These are phyloP conservation scores for Drosophila navojoa DNA, from an alignment of 1,140 invertebrate genomes.

Conservation along the genomic window DNA sequence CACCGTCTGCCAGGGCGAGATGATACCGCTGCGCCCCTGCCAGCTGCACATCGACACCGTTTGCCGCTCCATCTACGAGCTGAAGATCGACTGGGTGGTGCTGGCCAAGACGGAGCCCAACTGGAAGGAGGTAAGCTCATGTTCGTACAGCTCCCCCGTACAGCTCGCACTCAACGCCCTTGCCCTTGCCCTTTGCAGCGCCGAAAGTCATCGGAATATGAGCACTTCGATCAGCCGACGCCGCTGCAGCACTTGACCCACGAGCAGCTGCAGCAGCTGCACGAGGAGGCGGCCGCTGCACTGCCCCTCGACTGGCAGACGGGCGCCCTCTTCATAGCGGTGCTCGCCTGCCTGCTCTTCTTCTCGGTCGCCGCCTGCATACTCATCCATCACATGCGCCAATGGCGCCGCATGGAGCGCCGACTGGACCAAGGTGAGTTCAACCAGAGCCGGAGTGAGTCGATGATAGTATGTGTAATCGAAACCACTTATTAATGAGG, in stretches of 20 bases:
- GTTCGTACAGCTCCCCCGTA: no score
- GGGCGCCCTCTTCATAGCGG: conserved; percentile 86
- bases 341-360: conserved; percentile 87
- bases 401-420: conserved; percentile 86
- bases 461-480: no score
- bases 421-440: conserved; percentile 85
- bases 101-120: conserved; percentile 80
- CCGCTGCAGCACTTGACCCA: conserved; percentile 72
- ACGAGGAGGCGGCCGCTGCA: conserved; percentile 70
- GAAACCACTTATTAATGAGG: no score
- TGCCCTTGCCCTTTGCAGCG: conserved; percentile 43
- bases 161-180: neutral
- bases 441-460: no score
- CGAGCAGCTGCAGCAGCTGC: conserved; percentile 77
- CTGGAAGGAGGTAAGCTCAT: conserved; percentile 79
- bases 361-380: conserved; percentile 87
- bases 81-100: conserved; percentile 80
- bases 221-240: conserved; percentile 59
- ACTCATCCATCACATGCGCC: conserved; percentile 86
- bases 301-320: conserved; percentile 86
- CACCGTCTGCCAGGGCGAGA: conserved; percentile 75
- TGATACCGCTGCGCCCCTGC: conserved; percentile 77
- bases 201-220: conserved; percentile 76
- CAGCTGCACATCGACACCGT: conserved; percentile 80
- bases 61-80: conserved; percentile 79